These are phyloP conservation scores for Ptychochromis oligacanthus DNA, from an alignment of 2,113 vertebrate genomes.

Conservation along the genomic window DNA sequence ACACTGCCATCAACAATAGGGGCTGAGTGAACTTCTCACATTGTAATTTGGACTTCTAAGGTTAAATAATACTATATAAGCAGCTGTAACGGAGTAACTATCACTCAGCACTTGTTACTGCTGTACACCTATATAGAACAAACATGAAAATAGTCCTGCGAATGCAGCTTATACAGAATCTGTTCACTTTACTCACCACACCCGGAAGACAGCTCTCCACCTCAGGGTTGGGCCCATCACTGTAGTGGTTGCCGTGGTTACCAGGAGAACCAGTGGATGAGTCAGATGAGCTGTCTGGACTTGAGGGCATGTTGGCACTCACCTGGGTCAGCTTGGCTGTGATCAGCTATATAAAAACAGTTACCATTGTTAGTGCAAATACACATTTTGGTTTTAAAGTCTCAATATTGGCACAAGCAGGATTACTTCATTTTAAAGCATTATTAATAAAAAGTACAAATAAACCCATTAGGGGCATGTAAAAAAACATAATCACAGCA, in stretches of 20 bases:
- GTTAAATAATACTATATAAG: no score
- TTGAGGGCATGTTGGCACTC: slow-evolving; percentile 99
- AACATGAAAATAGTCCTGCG: neutral
- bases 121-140: neutral
- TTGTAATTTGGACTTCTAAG: no score
- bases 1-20: neutral
- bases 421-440: neutral
- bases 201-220: slow-evolving; percentile 98
- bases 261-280: slow-evolving; percentile 98
- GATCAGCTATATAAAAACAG: slow-evolving; percentile 84
- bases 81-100: neutral
- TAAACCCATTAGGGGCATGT: neutral
- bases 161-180: neutral
- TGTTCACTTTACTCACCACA: slow-evolving; percentile 84
- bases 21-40: neutral
- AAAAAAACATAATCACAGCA: neutral
- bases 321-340: slow-evolving; percentile 99
- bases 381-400: neutral
- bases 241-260: slow-evolving; percentile 98
- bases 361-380: neutral
- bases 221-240: slow-evolving; percentile 97
- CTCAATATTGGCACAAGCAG: neutral
- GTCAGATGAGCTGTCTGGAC: slow-evolving; percentile 98
- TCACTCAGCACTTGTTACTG: neutral
- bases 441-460: neutral